A percentile compares a stretch with the other conserved stretches of the same genome.
Evolutionary conservation across 2,113 vertebrate genomes (phyloP).

Genomic region (Tragelaphus buxtoni): DNA sequence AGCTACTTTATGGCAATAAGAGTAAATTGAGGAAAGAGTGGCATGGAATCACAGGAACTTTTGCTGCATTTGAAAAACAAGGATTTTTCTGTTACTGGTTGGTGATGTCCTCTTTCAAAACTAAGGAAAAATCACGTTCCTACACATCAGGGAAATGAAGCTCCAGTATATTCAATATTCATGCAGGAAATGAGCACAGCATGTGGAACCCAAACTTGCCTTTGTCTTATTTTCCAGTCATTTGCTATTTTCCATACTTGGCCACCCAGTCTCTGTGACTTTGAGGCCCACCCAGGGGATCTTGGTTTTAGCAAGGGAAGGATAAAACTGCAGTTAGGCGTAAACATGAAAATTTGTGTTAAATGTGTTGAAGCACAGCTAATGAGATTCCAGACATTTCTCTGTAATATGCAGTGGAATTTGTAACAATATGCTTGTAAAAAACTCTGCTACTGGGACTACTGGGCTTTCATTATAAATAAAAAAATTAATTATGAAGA

Average conservation of each 20-base stretch:
- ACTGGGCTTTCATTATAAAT: neutral
- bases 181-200: constrained; percentile 14
- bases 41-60: neutral
- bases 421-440: neutral
- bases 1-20: neutral
- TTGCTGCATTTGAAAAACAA: neutral
- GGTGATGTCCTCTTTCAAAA: neutral
- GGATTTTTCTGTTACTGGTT: neutral
- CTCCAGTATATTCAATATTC: neutral
- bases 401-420: neutral
- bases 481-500: neutral
- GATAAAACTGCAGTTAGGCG: constrained; percentile 5
- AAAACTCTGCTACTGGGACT: neutral
- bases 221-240: neutral
- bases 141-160: neutral
- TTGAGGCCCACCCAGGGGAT: constrained; percentile 36
- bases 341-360: constrained; percentile 44
- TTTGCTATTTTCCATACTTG: neutral
- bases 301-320: constrained; percentile 38
- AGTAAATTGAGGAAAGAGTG: neutral
- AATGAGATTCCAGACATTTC: neutral
- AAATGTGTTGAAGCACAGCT: constrained; percentile 19
- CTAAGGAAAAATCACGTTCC: neutral
- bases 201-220: neutral
- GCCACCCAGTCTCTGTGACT: neutral